phyloP scores from a whole-genome alignment of 2,888 invertebrate genomes.

The Petrophora chlorosata region DNA sequence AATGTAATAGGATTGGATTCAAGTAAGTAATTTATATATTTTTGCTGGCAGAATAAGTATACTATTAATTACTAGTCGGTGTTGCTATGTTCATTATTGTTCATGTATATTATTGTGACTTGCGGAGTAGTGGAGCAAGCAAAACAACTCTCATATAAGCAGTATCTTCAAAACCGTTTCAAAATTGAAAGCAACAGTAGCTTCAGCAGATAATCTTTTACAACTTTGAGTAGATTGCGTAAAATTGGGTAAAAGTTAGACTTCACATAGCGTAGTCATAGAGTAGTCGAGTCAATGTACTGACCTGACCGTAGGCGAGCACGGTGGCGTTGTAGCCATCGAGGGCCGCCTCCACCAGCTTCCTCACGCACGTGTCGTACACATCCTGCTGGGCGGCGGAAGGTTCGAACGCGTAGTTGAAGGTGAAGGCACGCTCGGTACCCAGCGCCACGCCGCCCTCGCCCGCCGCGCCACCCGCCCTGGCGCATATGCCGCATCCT shows the following conservation, averaged over 20 bases:
- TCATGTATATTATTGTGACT: too few species aligned
- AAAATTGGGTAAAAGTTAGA: too few species aligned
- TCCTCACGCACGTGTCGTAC: conserved; percentile 92
- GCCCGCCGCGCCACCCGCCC: conserved; percentile 93
- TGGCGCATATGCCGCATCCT: conserved; percentile 96
- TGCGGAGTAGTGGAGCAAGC: too few species aligned
- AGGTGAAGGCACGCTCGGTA: conserved; percentile 97
- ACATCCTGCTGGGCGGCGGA: conserved; percentile 88
- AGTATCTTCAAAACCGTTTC: too few species aligned
- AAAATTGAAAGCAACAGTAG: too few species aligned
- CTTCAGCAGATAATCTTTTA: too few species aligned
- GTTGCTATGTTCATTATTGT: too few species aligned
- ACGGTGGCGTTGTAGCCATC: conserved; percentile 99
- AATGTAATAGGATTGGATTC: conserved; percentile 16
- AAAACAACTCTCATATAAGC: too few species aligned
- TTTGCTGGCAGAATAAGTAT: not conserved
- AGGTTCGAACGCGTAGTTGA: conserved; percentile 97
- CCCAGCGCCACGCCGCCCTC: conserved; percentile 97
- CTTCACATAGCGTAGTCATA: too few species aligned
- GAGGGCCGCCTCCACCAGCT: conserved; percentile 95
- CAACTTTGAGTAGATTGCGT: too few species aligned
- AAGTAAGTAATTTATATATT: conserved; percentile 5
- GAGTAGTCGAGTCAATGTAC: too few species aligned
- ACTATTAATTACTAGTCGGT: too few species aligned
- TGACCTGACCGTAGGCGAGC: conserved; percentile 96